Conservation (phyloP, 2,888 invertebrate genomes). For the Saturnia pavonia region DNA sequence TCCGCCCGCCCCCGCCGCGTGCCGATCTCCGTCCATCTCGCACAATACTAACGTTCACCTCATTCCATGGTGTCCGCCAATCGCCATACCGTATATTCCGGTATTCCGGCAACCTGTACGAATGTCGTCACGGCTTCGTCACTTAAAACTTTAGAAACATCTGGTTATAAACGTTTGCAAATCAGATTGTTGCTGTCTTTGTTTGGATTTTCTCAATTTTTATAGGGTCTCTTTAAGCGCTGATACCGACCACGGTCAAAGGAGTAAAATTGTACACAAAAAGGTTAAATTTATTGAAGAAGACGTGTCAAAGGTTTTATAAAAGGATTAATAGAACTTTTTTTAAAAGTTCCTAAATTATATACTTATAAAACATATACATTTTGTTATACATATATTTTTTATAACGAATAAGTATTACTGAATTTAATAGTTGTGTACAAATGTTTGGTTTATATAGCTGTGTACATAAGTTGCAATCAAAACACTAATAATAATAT, state of each 20-base stretch:
- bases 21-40: slow-evolving; percentile 56
- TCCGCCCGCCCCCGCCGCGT: slow-evolving; percentile 71
- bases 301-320: too few species aligned
- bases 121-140: slow-evolving; percentile 1
- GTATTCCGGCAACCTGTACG: slow-evolving; percentile 8
- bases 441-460: not conserved
- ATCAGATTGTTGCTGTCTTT: not conserved
- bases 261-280: not conserved
- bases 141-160: slow-evolving; percentile 4
- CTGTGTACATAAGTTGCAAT: too few species aligned
- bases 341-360: not conserved
- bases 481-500: not conserved
- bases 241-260: not conserved
- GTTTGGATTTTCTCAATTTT: not conserved
- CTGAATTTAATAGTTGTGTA: not conserved
- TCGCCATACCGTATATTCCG: slow-evolving; percentile 5
- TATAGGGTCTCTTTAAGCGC: not conserved
- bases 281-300: not conserved
- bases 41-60: slow-evolving; percentile 35
- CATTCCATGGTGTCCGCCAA: slow-evolving; percentile 24
- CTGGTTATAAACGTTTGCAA: not conserved
- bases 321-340: too few species aligned
- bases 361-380: too few species aligned
- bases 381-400: not conserved
- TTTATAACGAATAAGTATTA: not conserved